Base-by-base conservation (phyloP, 1,140 invertebrate genomes). In the Stegodyphus mimosarum region DNA sequence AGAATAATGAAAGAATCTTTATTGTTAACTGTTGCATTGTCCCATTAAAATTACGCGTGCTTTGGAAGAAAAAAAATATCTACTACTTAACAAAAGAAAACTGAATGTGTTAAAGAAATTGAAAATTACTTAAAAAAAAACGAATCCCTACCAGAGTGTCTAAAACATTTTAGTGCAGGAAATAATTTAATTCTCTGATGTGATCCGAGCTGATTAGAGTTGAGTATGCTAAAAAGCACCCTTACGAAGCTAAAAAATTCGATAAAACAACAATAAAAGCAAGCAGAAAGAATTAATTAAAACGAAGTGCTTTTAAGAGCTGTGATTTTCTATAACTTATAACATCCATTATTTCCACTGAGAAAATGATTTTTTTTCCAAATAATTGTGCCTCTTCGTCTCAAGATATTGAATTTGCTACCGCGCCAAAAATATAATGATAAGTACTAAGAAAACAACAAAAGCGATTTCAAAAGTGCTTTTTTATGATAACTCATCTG, bases 281-380 rank as follows among this genome's bases (percentile, higher is more conserved):
- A 55, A 64, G 18, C 7, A 77, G 64, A n/a, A 70, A 79, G 52
- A 79, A 70, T 79, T 79, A 79, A 79, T 79, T 79, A 79, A 49
- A 55, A 79, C 15, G 63, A 79, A 79, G 77, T 79, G 77, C 77
- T 70, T 79, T 79, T 79, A 79, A 70, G 66, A 79, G 53, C 64
- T 79, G 63, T 70, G 77, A 79, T 70, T 79, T 79, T 69, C 50
- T 48, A 53, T 70, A 79, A 79, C 15, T 69, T 48, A 53, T 70
- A 79, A 70, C 49, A 70, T 70, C 51, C 51, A 69, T 79, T 79
- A 69, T 79, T 79, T n/a, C 13, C 48, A 53, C n/a, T 13, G 17
- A 67, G 15, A 11, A 60, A 60, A 60, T 11, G 2, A 3, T 67
- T 67, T 67, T 67, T 67, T 67, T 67, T 67, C 17, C 13, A 15